Evolutionary conservation across 2,888 invertebrate species (phyloP), one percentile per base, ranked within the genome.

Genomic region (Empis stercorea): DNA sequence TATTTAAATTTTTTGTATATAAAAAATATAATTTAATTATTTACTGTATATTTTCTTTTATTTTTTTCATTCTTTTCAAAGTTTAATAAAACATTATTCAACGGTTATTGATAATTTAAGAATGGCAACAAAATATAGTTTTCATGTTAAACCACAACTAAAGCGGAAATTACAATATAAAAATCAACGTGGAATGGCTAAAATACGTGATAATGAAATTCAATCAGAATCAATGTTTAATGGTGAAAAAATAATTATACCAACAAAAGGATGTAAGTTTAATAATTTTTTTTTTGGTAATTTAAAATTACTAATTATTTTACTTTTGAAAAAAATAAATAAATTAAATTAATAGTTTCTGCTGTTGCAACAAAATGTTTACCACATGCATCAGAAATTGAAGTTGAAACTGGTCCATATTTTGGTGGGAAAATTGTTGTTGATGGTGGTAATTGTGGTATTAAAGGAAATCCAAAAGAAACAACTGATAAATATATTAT

Each of bases 221-320:
- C 65, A 66, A 46, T 57, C 63, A 46, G 74, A 72, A 55, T 71
- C 74, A n/a, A 71, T 74, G 51, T 73, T 72, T 46, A 75, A 75
- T 41, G 75, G 78, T 41, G 80, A 80, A 57, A 78, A 79, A 57
- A 80, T 86, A 51, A 75, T 84, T 30, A 79, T 87, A 49, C 82
- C 85, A 27, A 87, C 87, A 10, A 87, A 85, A 76, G 86, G 86
- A 73, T 87, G 87, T 87, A 74, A 80, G 85, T 60, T 39, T n/a
- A 40, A 43, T 10, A 30, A 38, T 45, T 42, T 40, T 46, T 38
- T 43, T 36, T 17, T 16, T 20, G 3, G 4, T 5, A 11, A 17
- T 7, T 38, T 38, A 17, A 4, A 15, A 37, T 17, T 17, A 5
- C 13, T 5, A 34, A 34, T n/a, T n/a, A 34, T 6, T 38, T 20